Evolutionary conservation across 2,113 vertebrate species (phyloP), one percentile per base, ranked within the genome.

Genomic region (Protobothrops mucrosquamatus): DNA sequence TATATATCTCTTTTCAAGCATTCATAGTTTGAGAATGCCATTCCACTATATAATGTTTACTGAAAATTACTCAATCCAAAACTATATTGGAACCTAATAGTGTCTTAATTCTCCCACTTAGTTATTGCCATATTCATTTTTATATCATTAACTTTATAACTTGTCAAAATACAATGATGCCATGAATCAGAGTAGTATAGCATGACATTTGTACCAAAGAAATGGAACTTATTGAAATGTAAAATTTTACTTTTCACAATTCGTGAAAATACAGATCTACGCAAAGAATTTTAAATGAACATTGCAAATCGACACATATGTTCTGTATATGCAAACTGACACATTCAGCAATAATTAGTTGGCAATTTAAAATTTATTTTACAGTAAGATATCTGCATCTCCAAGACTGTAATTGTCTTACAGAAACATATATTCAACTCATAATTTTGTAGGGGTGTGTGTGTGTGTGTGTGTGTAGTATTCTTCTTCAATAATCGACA

Each of bases 281-380:
- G 96, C 93, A 94, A 95, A 92, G 94, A 96, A 96, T 94, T 93
- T 93, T 92, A 95, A 90, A 94, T 93, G 93, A 93, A 91, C 46
- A 94, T 14, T 12, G 85, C 56, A 92, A 94, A 57, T 43, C 9
- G n/a, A 96, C 39, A 81, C n/a, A 93, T 51, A 46, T 54, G 2
- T 91, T 92, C 94, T 94, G 34, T 92, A 57, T 94, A 93, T 89
- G 92, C 92, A 93, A 89, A 91, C 89, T 87, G 88, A 95, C 92
- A 95, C 91, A 89, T 94, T 95, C 89, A 92, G 43, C 46, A 93
- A 90, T 14, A 34, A 26, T 89, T 52, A 48, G 26, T 8, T 54
- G 43, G 26, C n/a, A 89, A 39, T 39, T 39, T 39, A 81, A 81
- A 34, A 34, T 74, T 15, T 69, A 69, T 34, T 94, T 89, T 55